phyloP scores from a whole-genome alignment of 2,113 vertebrate species.

The Antechinus stuartii region DNA sequence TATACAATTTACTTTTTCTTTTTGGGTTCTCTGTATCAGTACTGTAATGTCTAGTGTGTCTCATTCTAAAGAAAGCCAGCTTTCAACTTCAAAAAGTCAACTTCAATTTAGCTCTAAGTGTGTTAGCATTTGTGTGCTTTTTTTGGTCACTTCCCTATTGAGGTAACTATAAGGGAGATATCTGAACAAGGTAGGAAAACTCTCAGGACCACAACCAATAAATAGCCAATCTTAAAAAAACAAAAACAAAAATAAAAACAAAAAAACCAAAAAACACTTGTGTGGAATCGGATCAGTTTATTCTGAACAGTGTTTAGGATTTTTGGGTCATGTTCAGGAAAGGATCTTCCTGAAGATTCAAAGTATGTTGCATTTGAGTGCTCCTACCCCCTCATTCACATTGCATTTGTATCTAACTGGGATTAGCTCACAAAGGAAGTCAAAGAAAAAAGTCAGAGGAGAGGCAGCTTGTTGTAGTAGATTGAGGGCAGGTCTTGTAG shows the following conservation, averaged over 20 bases:
- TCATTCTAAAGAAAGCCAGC: conserved; percentile 45
- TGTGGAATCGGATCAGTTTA: neutral
- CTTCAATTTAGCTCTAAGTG: conserved; percentile 27
- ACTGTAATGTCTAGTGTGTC: conserved; percentile 18
- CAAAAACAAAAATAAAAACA: too few species aligned
- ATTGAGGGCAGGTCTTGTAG: neutral
- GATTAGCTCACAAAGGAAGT: neutral
- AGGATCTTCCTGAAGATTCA: neutral
- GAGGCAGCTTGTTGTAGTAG: neutral
- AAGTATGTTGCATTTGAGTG: neutral
- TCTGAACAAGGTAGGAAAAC: neutral
- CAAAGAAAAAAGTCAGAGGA: neutral
- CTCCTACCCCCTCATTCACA: accelerated
- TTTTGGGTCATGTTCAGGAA: neutral
- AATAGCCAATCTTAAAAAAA: neutral
- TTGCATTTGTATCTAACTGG: neutral
- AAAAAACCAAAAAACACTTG: neutral
- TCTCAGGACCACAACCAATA: neutral
- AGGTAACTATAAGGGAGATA: neutral
- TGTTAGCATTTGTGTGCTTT: conserved; percentile 34
- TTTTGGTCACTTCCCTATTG: neutral
- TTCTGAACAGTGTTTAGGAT: neutral
- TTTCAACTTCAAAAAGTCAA: conserved; percentile 37
- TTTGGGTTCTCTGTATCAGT: conserved; percentile 11
- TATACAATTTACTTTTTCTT: conserved; percentile 59